Evolutionary conservation across 2,113 vertebrate genomes (phyloP).

Genomic region (Smithornis capensis): DNA sequence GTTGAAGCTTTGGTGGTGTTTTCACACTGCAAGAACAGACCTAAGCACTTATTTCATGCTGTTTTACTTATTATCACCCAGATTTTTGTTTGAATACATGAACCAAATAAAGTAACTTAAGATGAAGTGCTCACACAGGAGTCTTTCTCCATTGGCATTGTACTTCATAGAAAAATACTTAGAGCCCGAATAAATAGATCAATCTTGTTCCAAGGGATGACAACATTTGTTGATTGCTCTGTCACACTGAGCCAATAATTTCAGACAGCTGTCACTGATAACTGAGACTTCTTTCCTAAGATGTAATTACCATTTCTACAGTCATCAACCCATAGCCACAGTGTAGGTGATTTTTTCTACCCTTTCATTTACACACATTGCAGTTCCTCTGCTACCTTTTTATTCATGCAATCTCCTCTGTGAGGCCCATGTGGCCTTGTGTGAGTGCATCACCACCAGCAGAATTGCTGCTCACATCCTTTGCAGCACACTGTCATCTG

Average conservation of each 20-base stretch:
- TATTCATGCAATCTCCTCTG: background rate
- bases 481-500: background rate
- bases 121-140: background rate
- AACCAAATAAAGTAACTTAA: background rate
- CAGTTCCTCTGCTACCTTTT: background rate
- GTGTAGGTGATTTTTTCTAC: background rate
- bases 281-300: background rate
- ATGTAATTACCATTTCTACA: background rate
- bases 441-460: background rate
- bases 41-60: background rate
- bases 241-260: background rate
- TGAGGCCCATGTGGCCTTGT: background rate
- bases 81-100: background rate
- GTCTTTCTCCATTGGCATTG: background rate
- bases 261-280: background rate
- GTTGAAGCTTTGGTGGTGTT: background rate
- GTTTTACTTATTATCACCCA: background rate
- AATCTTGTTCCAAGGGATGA: background rate
- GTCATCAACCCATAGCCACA: background rate
- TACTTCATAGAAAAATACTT: background rate
- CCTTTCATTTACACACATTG: background rate
- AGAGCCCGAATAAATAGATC: background rate
- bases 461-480: background rate
- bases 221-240: background rate
- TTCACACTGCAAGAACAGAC: background rate